phyloP scores from a whole-genome alignment of 1,140 invertebrate genomes.

The Caenorhabditis remanei region DNA sequence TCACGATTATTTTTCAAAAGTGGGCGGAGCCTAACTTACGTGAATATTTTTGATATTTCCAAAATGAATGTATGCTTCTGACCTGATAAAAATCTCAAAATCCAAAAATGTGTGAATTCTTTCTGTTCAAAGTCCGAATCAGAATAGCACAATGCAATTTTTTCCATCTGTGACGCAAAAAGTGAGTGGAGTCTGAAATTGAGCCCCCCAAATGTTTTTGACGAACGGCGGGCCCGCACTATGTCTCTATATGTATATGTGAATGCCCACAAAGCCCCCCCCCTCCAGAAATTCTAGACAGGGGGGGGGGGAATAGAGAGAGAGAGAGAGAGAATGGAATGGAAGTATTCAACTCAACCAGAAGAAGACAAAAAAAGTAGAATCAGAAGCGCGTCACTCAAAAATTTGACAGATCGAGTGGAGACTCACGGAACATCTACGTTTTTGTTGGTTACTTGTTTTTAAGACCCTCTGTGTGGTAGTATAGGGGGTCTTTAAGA shows the following conservation, averaged over 20 bases:
- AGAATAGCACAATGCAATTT: not conserved
- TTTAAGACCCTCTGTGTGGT: not conserved
- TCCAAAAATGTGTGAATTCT: too few relatives aligned
- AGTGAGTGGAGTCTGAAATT: not conserved
- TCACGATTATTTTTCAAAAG: too few relatives aligned
- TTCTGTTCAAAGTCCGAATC: not conserved
- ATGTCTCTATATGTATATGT: not conserved
- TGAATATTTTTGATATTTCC: too few relatives aligned
- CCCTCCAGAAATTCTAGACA: not conserved
- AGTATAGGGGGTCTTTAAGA: not conserved
- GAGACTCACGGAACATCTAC: slow-evolving; percentile 30
- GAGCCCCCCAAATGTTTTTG: slow-evolving; percentile 6
- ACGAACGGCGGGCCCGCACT: slow-evolving; percentile 1
- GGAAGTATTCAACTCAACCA: too few relatives aligned
- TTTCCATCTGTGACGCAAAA: not conserved
- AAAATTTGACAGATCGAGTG: slow-evolving; percentile 41
- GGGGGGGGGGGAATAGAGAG: not conserved
- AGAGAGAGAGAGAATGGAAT: not conserved
- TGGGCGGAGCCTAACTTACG: too few relatives aligned
- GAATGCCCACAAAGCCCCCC: slow-evolving; percentile 7
- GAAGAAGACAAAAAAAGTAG: too few relatives aligned
- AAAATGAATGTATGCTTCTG: too few relatives aligned
- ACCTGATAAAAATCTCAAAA: too few relatives aligned
- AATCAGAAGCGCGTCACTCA: slow-evolving; percentile 53
- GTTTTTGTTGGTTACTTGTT: not conserved